Conservation (phyloP, 2,113 vertebrate species). For the Brachyhypopomus gauderio region DNA sequence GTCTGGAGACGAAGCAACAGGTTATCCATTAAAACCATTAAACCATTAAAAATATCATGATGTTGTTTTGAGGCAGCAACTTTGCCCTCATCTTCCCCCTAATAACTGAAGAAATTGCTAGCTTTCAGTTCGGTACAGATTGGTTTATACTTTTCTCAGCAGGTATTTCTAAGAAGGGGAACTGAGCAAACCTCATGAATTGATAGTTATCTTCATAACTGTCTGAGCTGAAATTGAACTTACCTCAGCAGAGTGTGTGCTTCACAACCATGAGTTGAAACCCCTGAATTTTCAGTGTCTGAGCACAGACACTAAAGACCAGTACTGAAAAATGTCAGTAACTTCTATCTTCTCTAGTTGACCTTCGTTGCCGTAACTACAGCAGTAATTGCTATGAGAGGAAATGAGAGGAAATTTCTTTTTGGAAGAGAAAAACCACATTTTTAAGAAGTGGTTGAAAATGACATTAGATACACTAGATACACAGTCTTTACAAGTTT, state of each 20-base stretch:
- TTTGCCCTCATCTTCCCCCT: not conserved
- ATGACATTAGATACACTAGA: not conserved
- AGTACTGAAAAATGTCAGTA: not conserved
- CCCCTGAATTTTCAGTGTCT: not conserved
- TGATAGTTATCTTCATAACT: not conserved
- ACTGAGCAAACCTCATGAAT: not conserved
- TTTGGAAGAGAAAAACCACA: not conserved
- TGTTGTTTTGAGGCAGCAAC: not conserved
- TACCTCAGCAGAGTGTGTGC: not conserved
- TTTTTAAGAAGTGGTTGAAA: not conserved
- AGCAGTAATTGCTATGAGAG: not conserved
- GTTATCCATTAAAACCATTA: too few relatives aligned
- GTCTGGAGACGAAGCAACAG: constrained; percentile 25
- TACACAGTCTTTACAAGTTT: constrained; percentile 4
- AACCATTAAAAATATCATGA: not conserved
- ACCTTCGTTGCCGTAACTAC: not conserved
- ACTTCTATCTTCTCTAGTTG: not conserved
- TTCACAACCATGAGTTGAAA: not conserved
- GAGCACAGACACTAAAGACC: not conserved
- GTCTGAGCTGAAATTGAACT: too few relatives aligned
- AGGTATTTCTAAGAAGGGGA: not conserved
- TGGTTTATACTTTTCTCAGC: not conserved
- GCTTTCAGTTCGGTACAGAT: not conserved
- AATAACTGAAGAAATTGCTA: not conserved
- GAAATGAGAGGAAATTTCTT: too few relatives aligned